Conservation (phyloP, 2,888 invertebrate genomes). For the Falcaria lacertinaria region DNA sequence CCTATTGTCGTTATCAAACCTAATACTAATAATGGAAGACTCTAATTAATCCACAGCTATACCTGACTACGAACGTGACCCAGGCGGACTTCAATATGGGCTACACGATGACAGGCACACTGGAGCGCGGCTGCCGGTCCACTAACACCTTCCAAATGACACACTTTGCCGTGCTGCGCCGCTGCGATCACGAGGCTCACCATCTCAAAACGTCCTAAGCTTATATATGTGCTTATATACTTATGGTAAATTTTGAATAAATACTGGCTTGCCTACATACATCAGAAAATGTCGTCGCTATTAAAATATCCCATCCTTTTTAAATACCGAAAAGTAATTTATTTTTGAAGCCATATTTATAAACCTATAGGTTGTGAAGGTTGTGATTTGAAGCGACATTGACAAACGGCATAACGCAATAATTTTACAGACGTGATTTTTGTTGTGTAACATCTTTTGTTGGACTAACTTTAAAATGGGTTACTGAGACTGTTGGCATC, state of each 20-base stretch:
- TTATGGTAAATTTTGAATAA: too few relatives aligned
- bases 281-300: too few relatives aligned
- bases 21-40: background rate
- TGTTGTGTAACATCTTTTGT: too few relatives aligned
- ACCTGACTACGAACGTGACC: constrained; percentile 90
- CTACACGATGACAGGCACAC: constrained; percentile 92
- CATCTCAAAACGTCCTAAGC: constrained; percentile 61
- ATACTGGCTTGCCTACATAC: background rate
- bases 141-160: constrained; percentile 90
- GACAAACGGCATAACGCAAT: background rate
- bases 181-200: constrained; percentile 84
- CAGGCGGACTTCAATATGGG: constrained; percentile 94
- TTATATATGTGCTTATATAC: background rate
- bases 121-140: constrained; percentile 88
- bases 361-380: background rate
- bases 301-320: too few relatives aligned
- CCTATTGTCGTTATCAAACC: too few relatives aligned
- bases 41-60: constrained; percentile 71
- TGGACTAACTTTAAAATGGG: background rate
- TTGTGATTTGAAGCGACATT: background rate
- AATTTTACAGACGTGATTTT: background rate
- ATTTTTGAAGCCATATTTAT: background rate
- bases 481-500: background rate
- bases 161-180: constrained; percentile 91
- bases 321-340: too few relatives aligned